Base-by-base conservation (phyloP, 2,797 vertebrate genomes). In the Hylomyscus alleni region DNA sequence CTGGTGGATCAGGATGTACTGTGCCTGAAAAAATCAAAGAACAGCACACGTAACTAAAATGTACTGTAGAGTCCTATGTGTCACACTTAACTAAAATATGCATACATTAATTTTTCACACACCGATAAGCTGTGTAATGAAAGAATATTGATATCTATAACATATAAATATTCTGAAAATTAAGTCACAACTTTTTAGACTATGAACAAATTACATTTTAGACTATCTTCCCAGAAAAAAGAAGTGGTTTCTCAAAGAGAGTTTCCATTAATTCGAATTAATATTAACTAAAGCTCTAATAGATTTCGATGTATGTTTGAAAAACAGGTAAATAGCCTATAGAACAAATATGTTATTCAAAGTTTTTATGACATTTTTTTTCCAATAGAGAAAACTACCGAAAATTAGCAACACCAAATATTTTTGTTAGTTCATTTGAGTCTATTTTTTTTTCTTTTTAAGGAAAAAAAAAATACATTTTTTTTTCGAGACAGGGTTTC, bases 1-100 rank as follows among this genome's bases (percentile, higher is more conserved):
- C 98, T 99, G 99, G 97, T 99, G 99, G 95, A 99, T 99, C 97
- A 99, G 98, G 98, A 99, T 99, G 98, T 99, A 99, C 98, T 99
- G 99, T 62, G 99, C 98, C 99, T 99, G 92, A 4, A 62, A 14
- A 40, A 86, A 92, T 58, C 90, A 92, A 73, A 54, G 34, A 56
- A 29, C 31, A 72, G 29, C 10, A 47, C 0, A n/a, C 15, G 4
- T 8, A 37, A 65, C 80, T 13, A 34, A 60, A 12, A 11, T 11
- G 6, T 15, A 62, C 37, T 40, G 3, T 37, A 52, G 22, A 20
- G 2, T 12, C 4, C 34, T 47, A 0, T 20, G 1, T 10, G 2
- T 31, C 81, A 77, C 8, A 80, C 65, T 54, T 34, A 86, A 73
- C 37, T 40, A 58, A 89, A 81, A 54, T 34, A 19, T 6, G 0